Percentiles rank a stretch among this genome's conserved stretches.
Conservation (phyloP, 2,113 vertebrate genomes). For the Daubentonia madagascariensis region DNA sequence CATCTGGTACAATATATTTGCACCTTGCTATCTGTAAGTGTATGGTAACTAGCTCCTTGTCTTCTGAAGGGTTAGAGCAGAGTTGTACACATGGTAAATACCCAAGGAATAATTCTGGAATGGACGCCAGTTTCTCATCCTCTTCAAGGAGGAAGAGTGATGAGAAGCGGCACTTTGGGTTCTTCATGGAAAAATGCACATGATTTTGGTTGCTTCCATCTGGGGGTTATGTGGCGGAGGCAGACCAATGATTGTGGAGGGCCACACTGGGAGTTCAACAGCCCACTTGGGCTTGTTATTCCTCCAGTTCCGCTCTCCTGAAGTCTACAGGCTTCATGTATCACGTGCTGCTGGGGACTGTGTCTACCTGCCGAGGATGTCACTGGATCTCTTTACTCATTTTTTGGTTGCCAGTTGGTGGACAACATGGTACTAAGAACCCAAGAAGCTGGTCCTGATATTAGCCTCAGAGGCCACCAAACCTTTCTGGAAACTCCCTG, state of each 20-base stretch:
- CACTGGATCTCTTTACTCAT: not conserved
- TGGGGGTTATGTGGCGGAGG: not conserved
- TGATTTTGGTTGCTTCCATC: not conserved
- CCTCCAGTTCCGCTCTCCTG: not conserved
- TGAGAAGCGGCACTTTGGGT: not conserved
- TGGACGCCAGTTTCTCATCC: not conserved
- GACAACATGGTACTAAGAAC: not conserved
- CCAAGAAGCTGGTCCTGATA: not conserved
- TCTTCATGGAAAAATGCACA: not conserved
- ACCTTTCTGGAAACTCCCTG: not conserved
- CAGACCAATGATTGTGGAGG: not conserved
- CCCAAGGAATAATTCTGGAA: not conserved
- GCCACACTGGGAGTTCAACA: not conserved
- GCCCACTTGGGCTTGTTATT: not conserved
- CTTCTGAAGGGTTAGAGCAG: not conserved
- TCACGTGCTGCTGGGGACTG: too few relatives aligned
- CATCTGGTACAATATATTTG: not conserved
- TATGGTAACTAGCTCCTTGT: not conserved
- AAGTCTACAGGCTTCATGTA: not conserved
- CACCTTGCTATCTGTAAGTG: not conserved
- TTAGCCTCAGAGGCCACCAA: not conserved
- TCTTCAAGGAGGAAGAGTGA: not conserved
- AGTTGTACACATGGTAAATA: not conserved
- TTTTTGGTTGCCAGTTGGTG: not conserved
- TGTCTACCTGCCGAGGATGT: not conserved